Evolutionary conservation across 2,888 invertebrate genomes (phyloP), one percentile per base, ranked within the genome.

Genomic region (Lasioglossum lativentre): DNA sequence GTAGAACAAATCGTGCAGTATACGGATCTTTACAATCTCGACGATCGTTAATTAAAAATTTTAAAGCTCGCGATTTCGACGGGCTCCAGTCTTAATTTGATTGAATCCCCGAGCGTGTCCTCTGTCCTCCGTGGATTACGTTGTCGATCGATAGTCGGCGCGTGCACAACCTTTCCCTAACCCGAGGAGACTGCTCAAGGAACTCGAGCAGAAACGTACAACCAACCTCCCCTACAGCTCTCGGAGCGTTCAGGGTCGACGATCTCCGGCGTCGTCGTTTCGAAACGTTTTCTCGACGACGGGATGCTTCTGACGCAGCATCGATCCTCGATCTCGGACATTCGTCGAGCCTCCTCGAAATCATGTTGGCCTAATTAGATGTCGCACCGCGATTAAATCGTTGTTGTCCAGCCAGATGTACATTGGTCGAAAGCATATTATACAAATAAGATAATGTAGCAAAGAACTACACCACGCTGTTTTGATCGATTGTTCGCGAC

Each of bases 101-200:
- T 45, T 45, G 34, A 47, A 45, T 42, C 16, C 23, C 59, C n/a
- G 73, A 59, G 40, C 56, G 52, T 34, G 34, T 42, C 30, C 12
- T 38, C 70, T 45, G 30, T 66, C 8, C 34, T 34, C 34, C 19
- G 34, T 12, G 59, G 66, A 70, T 47, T 27, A 42, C 45, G 27
- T 56, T 30, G 23, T 27, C 40, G 68, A 56, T 38, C 56, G 75
- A 75, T 74, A 70, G 12, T 16, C 38, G 2, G 19, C 52, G 38
- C 75, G 45, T 52, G 81, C 68, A 10, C 56, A 85, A 80, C 66
- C 85, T 85, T 81, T 42, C 73, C 12, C 4, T 27, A 56, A 82
- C 75, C 59, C 14, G 14, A 27, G 59, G 16, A 59, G 59, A 27
- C 59, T 59, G 27, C 27, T 59, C 27, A 27, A 59, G 59, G 27